phyloP scores from a whole-genome alignment of 2,888 invertebrate species.

The Amphimallon solstitiale region DNA sequence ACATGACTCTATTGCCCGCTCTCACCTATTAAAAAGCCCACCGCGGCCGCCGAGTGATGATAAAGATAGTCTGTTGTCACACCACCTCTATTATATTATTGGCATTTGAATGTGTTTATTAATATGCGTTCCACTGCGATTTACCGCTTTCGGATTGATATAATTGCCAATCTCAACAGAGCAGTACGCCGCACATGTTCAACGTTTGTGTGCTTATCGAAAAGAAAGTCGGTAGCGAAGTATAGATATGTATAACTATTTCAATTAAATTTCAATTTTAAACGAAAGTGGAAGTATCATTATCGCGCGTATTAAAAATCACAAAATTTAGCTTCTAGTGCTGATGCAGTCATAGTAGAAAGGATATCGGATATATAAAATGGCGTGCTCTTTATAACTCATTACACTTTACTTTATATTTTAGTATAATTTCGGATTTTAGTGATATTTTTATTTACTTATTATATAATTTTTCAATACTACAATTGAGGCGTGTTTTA shows the following conservation, averaged over 20 bases:
- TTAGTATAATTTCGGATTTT: no score
- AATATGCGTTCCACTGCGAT: conserved; percentile 17
- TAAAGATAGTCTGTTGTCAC: conserved; percentile 32
- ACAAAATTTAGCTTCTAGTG: no score
- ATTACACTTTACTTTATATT: no score
- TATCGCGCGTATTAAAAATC: neutral
- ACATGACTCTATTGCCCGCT: conserved; percentile 37
- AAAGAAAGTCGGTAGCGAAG: no score
- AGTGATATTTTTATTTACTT: no score
- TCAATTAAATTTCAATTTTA: neutral
- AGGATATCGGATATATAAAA: no score
- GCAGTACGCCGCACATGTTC: neutral
- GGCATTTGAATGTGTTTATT: conserved; percentile 27
- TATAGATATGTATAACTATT: no score
- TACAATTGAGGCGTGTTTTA: no score
- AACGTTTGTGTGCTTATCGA: neutral
- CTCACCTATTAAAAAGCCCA: conserved; percentile 35
- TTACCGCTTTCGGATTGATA: conserved; percentile 8
- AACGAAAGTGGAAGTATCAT: neutral
- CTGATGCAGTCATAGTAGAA: no score
- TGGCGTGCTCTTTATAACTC: no score
- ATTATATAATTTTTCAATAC: no score
- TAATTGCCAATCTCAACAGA: neutral
- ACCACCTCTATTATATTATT: conserved; percentile 32
- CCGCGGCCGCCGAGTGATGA: conserved; percentile 25